These are phyloP conservation scores for Amblyopsis rosae DNA, from an alignment of 2,113 vertebrate genomes.

Conservation along the genomic window DNA sequence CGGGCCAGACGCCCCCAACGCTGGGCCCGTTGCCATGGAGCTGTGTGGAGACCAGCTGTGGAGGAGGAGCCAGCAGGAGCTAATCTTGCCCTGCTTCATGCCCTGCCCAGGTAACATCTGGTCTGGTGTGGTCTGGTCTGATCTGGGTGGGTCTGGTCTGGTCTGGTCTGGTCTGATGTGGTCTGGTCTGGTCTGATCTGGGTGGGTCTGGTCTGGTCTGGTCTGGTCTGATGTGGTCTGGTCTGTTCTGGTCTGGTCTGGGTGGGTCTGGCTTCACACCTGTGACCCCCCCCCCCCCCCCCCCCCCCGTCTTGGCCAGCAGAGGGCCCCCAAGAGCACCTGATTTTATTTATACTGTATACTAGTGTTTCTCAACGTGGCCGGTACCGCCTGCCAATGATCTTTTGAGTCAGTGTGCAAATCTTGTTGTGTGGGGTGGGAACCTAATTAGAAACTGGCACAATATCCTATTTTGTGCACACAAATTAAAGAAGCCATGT, in stretches of 20 bases:
- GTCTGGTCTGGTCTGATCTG: not conserved
- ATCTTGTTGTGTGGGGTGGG: too few relatives aligned
- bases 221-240: not conserved
- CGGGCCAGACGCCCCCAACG: conserved; percentile 47
- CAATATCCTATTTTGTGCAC: too few relatives aligned
- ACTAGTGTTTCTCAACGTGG: too few relatives aligned
- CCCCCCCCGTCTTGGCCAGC: not conserved
- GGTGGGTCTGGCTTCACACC: not conserved
- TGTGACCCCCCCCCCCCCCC: not conserved
- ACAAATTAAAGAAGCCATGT: too few relatives aligned
- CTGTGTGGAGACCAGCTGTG: conserved; percentile 80
- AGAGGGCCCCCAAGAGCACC: not conserved
- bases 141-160: too few relatives aligned
- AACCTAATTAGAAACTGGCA: too few relatives aligned
- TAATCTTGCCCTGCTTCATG: conserved; percentile 84
- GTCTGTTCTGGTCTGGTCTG: too few relatives aligned
- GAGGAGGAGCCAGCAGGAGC: conserved; percentile 67
- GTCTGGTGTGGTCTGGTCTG: too few relatives aligned
- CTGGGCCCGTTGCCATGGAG: conserved; percentile 65
- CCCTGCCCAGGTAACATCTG: conserved; percentile 87
- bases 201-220: too few relatives aligned
- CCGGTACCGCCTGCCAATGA: too few relatives aligned
- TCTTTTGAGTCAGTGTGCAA: too few relatives aligned
- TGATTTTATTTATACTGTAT: not conserved
- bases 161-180: too few relatives aligned